A percentile compares a stretch with the other conserved stretches of the same genome.
Evolutionary conservation across 2,888 invertebrate genomes (phyloP).

Genomic region (Spilarctia lutea): DNA sequence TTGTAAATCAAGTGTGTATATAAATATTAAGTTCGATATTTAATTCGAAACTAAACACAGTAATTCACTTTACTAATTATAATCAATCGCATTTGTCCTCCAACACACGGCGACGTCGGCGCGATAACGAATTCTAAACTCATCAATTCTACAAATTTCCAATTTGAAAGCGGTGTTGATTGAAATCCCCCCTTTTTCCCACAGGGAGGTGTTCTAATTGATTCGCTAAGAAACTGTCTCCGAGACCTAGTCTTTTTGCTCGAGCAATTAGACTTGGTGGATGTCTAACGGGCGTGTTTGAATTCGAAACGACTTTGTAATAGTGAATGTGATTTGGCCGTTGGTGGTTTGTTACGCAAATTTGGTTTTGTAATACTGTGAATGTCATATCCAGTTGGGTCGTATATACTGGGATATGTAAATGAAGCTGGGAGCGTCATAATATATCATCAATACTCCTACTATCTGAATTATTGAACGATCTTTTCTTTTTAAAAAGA

Average conservation of each 20-base stretch:
- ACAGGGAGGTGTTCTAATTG: conserved; percentile 37
- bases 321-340: conserved; percentile 23
- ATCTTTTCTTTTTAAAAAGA: neutral
- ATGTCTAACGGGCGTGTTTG: conserved; percentile 22
- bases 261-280: conserved; percentile 40
- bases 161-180: conserved; percentile 53
- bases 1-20: neutral
- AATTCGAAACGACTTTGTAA: conserved; percentile 23
- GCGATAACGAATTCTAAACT: conserved; percentile 50
- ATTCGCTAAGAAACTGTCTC: conserved; percentile 43
- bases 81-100: conserved; percentile 41
- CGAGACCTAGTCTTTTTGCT: conserved; percentile 43
- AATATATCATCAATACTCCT: neutral
- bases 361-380: conserved; percentile 19
- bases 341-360: conserved; percentile 26
- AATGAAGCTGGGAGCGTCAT: neutral
- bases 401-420: conserved; percentile 14
- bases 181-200: conserved; percentile 42
- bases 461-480: neutral
- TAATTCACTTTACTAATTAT: conserved; percentile 37
- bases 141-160: conserved; percentile 56
- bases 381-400: conserved; percentile 23
- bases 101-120: conserved; percentile 14
- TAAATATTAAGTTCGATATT: neutral
- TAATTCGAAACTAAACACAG: conserved; percentile 1